phyloP scores from a whole-genome alignment of 2,113 vertebrate genomes.

The Leptobrachium ailaonicum region DNA sequence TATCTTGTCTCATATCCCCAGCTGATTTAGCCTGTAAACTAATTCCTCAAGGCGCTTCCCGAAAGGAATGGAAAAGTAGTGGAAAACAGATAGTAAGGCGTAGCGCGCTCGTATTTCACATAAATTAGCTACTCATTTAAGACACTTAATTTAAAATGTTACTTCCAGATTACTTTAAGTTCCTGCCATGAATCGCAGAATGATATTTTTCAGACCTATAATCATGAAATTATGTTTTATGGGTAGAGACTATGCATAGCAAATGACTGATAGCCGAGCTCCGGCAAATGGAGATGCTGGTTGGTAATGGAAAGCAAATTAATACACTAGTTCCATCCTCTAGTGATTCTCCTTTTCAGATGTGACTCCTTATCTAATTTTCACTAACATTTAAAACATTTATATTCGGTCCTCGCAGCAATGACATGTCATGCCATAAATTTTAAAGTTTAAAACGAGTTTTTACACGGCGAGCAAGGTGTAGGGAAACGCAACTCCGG shows the following conservation, averaged over 20 bases:
- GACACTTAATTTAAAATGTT: slow-evolving; percentile 48
- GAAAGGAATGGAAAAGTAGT: not conserved
- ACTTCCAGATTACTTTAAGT: slow-evolving; percentile 27
- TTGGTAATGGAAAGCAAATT: slow-evolving; percentile 57
- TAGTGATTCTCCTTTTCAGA: slow-evolving; percentile 56
- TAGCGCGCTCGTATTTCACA: slow-evolving; percentile 35
- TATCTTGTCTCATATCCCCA: slow-evolving; percentile 4
- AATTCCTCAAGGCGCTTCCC: not conserved
- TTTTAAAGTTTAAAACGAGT: slow-evolving; percentile 55
- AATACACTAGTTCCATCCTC: slow-evolving; percentile 52
- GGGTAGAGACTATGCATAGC: slow-evolving; percentile 48
- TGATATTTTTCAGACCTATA: slow-evolving; percentile 44
- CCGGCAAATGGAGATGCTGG: slow-evolving; percentile 40
- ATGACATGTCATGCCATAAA: slow-evolving; percentile 55
- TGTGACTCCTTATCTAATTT: slow-evolving; percentile 56
- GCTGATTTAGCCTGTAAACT: slow-evolving; percentile 11
- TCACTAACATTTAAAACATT: slow-evolving; percentile 54
- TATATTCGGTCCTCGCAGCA: slow-evolving; percentile 41
- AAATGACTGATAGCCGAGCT: slow-evolving; percentile 48
- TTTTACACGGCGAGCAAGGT: slow-evolving; percentile 45
- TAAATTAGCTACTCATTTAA: slow-evolving; percentile 53
- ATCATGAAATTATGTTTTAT: slow-evolving; percentile 52
- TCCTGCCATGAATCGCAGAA: slow-evolving; percentile 50
- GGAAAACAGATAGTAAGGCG: slow-evolving; percentile 27
- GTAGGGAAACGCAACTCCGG: not conserved